A percentile compares a stretch with the other conserved stretches of the same genome.
Conservation (phyloP, 92 coral and sea anemone genomes). For the Bergia puertoricense region DNA sequence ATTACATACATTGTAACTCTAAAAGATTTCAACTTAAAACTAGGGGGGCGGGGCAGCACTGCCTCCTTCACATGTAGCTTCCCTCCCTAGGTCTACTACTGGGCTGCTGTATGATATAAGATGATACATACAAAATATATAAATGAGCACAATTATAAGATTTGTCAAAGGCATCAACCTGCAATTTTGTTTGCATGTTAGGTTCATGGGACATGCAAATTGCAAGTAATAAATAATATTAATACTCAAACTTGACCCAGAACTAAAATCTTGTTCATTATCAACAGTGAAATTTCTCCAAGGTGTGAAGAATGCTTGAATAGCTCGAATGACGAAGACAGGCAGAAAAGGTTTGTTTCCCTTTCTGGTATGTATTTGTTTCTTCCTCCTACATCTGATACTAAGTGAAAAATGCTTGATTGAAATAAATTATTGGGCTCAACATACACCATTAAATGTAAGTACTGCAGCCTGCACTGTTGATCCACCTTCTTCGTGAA, state of each 20-base stretch:
- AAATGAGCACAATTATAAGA: background rate
- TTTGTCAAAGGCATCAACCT: background rate
- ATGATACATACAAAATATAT: background rate
- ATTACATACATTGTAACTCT: no score
- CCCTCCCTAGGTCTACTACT: background rate
- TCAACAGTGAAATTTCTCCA: constrained; percentile 35
- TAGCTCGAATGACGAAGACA: background rate
- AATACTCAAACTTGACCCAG: no score
- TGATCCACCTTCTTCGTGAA: background rate
- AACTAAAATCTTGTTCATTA: no score
- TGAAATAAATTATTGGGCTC: background rate
- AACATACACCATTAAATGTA: no score
- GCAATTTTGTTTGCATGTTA: background rate
- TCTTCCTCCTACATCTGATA: background rate
- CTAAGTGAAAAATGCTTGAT: background rate
- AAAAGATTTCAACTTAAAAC: background rate
- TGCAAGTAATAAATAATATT: no score
- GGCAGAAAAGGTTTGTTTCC: constrained; percentile 18
- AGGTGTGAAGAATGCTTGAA: constrained; percentile 30
- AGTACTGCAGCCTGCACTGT: background rate
- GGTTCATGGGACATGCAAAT: no score
- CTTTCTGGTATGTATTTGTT: background rate
- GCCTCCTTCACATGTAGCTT: background rate
- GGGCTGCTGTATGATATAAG: background rate
- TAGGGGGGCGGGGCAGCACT: background rate